Evolutionary conservation across 2,797 vertebrate species (phyloP), one percentile per base, ranked within the genome.

Genomic region (Trematomus bernacchii): DNA sequence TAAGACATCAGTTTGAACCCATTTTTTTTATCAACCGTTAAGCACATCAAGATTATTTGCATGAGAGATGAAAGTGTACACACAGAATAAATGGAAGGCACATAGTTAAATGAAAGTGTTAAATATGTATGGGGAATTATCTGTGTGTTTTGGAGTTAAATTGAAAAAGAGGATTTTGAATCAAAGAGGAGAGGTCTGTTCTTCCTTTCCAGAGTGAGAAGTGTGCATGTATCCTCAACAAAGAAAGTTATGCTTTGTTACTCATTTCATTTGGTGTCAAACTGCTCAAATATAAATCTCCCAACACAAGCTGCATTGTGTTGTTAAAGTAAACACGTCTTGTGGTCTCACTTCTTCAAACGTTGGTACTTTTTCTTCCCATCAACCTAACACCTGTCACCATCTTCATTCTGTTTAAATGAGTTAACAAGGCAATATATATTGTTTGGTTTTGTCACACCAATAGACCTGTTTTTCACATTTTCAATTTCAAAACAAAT

Each of bases 381-480:
- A 54, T 93, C 61, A n/a, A 69, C 59, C 37, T 44, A 47, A 78
- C 60, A 63, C 69, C 59, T 67, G 44, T 67, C 19, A 65, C 16
- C 72, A 53, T 52, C 64, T 71, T 71, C 70, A 52, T 85, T 64
- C 73, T 86, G 51, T 75, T 88, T 62, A 27, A 68, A 42, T 78
- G 52, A 64, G 68, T 87, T 88, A 88, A 59, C 55, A 87, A 84
- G 67, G 80, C 81, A 90, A 90, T 91, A 90, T 78, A 19, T 54
- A 69, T 70, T 12, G 55, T 58, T 66, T 79, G 21, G 52, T 88
- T 77, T 77, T 55, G 66, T 83, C 30, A 67, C 66, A 67, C n/a
- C 42, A 33, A 68, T 47, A 18, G 21, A 59, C 21, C 30, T 52
- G 43, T 80, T 69, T 81, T 87, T 50, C 62, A 72, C 47, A 16